Evolutionary conservation across 2,888 invertebrate species (phyloP).

Genomic region (Dione juno): DNA sequence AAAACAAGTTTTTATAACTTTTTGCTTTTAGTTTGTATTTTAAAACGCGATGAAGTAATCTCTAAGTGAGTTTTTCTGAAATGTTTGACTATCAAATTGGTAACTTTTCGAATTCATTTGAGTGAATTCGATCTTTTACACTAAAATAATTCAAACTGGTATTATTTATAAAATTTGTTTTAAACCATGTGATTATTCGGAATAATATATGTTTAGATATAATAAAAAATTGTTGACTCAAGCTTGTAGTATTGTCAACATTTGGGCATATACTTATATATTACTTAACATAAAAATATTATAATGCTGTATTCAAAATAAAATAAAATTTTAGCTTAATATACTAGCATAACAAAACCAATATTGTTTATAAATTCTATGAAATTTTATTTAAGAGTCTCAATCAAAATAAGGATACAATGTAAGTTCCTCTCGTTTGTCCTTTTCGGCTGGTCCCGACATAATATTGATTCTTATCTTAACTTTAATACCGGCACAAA

Average conservation of each 20-base stretch:
- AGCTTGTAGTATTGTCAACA: background rate
- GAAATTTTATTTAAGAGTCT: conserved; percentile 7
- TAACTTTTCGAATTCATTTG: background rate
- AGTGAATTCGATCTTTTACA: background rate
- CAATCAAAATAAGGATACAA: conserved; percentile 3
- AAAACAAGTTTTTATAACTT: conserved; percentile 28
- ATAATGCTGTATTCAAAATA: background rate
- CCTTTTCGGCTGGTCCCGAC: conserved; percentile 49
- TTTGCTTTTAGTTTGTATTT: conserved; percentile 35
- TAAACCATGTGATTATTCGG: background rate
- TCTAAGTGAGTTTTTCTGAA: background rate
- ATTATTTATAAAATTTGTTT: background rate
- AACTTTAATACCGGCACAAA: conserved; percentile 53
- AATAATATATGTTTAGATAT: background rate
- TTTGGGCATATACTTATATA: background rate
- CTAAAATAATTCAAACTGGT: background rate
- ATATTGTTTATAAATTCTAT: background rate
- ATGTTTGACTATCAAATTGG: background rate
- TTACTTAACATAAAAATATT: background rate
- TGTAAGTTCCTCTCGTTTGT: conserved; percentile 4
- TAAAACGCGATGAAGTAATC: conserved; percentile 5
- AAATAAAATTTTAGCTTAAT: background rate
- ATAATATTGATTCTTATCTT: conserved; percentile 53
- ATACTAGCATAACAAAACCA: background rate
- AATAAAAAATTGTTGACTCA: background rate